Percentiles rank a stretch among this genome's conserved stretches.
Evolutionary conservation across 37 sponge, comb jelly and placozoan species (phyloP).

Genomic region (Bolinopsis microptera): DNA sequence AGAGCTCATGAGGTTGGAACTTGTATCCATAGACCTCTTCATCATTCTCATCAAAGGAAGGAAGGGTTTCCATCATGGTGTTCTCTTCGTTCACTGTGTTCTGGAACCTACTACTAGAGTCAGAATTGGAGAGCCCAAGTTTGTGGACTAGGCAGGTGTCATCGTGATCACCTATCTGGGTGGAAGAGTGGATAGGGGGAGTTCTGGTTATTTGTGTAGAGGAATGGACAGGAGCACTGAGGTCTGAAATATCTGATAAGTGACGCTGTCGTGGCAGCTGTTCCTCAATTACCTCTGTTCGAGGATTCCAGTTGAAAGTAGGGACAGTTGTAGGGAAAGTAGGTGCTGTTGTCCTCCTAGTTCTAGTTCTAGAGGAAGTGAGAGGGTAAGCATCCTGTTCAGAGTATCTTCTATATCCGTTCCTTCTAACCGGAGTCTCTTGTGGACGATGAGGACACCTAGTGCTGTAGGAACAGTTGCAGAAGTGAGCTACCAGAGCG

Average conservation of each 20-base stretch:
- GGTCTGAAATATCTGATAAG: neutral
- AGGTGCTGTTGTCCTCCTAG: neutral
- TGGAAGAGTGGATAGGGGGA: too few species aligned
- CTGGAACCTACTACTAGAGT: neutral
- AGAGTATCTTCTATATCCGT: neutral
- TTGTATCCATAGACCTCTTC: neutral
- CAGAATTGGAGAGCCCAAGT: neutral
- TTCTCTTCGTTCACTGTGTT: neutral
- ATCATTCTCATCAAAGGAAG: neutral
- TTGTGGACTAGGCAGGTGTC: constrained; percentile 4
- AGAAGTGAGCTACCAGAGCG: constrained; percentile 42
- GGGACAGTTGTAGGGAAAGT: neutral
- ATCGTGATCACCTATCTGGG: neutral
- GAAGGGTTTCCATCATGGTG: neutral
- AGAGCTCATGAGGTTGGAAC: neutral
- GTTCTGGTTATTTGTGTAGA: too few species aligned
- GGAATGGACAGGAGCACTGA: neutral
- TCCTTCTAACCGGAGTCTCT: neutral
- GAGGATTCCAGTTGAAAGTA: neutral
- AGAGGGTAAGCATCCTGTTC: neutral
- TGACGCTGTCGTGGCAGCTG: neutral
- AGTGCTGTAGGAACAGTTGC: constrained; percentile 56
- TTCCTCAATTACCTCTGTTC: too few species aligned
- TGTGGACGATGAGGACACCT: neutral
- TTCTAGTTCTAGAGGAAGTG: neutral